Percentiles rank a stretch among this genome's conserved stretches.
Evolutionary conservation across 2,113 vertebrate genomes (phyloP).

Genomic region (Pangasianodon hypophthalmus): DNA sequence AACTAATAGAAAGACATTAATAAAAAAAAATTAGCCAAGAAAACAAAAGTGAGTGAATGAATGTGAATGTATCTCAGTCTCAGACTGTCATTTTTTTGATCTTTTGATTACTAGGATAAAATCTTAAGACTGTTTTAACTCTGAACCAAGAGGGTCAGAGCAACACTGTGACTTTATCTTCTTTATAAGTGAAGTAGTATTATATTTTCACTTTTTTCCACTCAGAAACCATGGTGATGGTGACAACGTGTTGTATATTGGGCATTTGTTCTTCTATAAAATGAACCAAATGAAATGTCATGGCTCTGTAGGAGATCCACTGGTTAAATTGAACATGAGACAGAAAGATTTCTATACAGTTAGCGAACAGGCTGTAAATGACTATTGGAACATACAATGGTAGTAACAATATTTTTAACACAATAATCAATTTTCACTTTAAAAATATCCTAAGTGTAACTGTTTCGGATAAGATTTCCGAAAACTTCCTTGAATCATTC

Average conservation of each 20-base stretch:
- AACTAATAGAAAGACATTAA: not conserved
- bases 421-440: not conserved
- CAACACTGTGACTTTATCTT: not conserved
- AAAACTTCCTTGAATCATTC: not conserved
- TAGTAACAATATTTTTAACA: not conserved
- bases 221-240: not conserved
- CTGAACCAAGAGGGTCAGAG: not conserved
- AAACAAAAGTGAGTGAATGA: not conserved
- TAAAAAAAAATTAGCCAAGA: not conserved
- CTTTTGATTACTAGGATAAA: not conserved
- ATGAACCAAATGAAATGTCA: not conserved
- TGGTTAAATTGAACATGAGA: not conserved
- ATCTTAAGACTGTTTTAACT: not conserved
- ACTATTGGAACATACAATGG: not conserved
- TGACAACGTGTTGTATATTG: not conserved
- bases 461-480: not conserved
- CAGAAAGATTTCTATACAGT: not conserved
- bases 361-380: not conserved
- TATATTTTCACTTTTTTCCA: not conserved
- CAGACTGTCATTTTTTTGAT: not conserved
- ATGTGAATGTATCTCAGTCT: not conserved
- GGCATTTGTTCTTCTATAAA: not conserved
- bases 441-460: not conserved
- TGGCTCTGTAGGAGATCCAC: not conserved
- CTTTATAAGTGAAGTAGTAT: not conserved